Conservation (phyloP, 2,797 vertebrate species). For the Enteromius mattozi region DNA sequence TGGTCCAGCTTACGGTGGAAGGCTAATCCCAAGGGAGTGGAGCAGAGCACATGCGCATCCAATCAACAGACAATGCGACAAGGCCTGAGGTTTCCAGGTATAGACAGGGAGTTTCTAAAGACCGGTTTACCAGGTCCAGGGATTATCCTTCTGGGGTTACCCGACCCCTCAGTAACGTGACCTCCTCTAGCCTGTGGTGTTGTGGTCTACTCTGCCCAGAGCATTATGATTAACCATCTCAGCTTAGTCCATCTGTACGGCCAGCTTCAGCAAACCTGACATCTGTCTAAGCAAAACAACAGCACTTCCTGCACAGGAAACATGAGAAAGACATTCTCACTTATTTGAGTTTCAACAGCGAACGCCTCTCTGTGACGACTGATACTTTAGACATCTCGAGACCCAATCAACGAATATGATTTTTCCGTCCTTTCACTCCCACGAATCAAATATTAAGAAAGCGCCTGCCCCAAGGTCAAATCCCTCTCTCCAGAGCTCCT, state of each 20-base stretch:
- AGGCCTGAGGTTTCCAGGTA: constrained; percentile 70
- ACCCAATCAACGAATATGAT: constrained; percentile 52
- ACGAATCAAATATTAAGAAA: constrained; percentile 58
- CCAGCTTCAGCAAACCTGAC: constrained; percentile 60
- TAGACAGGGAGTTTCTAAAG: constrained; percentile 71
- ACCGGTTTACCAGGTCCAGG: constrained; percentile 81
- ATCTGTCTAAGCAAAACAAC: constrained; percentile 53
- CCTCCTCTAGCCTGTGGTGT: constrained; percentile 53
- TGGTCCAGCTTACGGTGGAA: constrained; percentile 62
- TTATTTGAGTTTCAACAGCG: constrained; percentile 34
- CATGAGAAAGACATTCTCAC: constrained; percentile 32
- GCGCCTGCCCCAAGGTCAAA: constrained; percentile 69
- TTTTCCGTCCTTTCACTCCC: constrained; percentile 32
- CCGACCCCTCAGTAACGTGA: constrained; percentile 76
- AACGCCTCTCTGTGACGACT: constrained; percentile 12
- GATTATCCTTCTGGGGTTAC: constrained; percentile 85
- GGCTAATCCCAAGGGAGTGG: constrained; percentile 66
- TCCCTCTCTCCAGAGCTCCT: constrained; percentile 73
- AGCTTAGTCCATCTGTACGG: constrained; percentile 66
- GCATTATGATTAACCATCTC: constrained; percentile 73
- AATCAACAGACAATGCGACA: constrained; percentile 72
- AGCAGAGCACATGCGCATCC: constrained; percentile 67
- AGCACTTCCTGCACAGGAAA: constrained; percentile 27
- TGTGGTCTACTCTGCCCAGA: constrained; percentile 57
- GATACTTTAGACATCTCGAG: constrained; percentile 22